These are phyloP conservation scores for Brachionus manjavacas DNA, from an alignment of 1,140 invertebrate genomes.

Conservation along the genomic window DNA sequence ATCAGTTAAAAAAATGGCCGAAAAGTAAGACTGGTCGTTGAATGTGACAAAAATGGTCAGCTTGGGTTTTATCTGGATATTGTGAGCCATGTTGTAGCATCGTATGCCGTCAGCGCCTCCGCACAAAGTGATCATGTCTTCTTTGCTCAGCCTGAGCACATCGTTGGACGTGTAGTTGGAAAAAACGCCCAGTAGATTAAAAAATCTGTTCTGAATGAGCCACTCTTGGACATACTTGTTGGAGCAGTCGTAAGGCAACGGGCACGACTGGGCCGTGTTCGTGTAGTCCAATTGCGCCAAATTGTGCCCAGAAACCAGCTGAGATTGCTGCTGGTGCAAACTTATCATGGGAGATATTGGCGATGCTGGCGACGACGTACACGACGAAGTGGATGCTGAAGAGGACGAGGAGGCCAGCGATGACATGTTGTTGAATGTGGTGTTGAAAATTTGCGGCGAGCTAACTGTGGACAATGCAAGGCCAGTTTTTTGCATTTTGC, in stretches of 20 bases:
- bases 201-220: conserved; percentile 31
- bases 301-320: not conserved
- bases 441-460: not conserved
- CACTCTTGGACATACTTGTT: conserved; percentile 34
- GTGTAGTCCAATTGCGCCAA: not conserved
- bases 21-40: not conserved
- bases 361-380: not conserved
- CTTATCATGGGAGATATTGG: not conserved
- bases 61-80: conserved; percentile 39
- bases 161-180: conserved; percentile 21
- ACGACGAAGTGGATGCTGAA: not conserved
- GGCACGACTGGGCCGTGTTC: not conserved
- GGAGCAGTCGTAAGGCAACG: not conserved
- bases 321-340: not conserved
- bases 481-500: conserved; percentile 5
- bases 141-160: conserved; percentile 10
- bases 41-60: conserved; percentile 12
- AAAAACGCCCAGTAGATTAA: not conserved
- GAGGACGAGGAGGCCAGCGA: not conserved
- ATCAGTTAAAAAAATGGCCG: conserved; percentile 18
- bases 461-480: not conserved
- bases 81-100: conserved; percentile 19
- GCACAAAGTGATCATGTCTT: conserved; percentile 25
- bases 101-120: conserved; percentile 9
- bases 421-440: not conserved